Base-by-base conservation (phyloP, 2,888 invertebrate species). In the Lacanobia wlatinum region DNA sequence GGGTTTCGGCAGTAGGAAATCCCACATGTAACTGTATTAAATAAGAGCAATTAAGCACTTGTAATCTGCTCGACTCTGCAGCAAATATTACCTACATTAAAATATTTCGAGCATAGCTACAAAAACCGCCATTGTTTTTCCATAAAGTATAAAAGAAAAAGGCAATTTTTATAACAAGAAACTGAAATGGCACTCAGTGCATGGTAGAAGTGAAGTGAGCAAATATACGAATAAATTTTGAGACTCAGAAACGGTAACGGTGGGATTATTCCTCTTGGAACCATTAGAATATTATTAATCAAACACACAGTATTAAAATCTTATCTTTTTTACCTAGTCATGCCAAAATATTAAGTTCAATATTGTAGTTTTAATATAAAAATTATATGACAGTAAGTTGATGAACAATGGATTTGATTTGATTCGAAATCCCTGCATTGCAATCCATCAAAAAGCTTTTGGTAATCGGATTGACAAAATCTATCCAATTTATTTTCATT, bases 221-320 rank as follows among this genome's bases (percentile, higher is more conserved):
- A 86, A 87, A 86, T 85, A 86, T 84, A 85, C 76, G 86, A 87
- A 87, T 89, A 87, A 80, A 88, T 89, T 87, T 83, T 79, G 83
- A 84, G 78, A 85, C 84, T 82, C 83, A 75, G 84, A 82, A 85
- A 80, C 70, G 77, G 78, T 81, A 80, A 82, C 72, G 48, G 66
- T 50, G 10, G 65, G 62, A 71, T 70, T 69, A 67, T 82, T 87
- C 84, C 80, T 66, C 52, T 84, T 84, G 53, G 67, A 53, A 18
- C 86, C 73, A 48, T 60, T 6, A 40, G 38, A 53, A 53, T 59
- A 23, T 34, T 43, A 40, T 21, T 18, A 28, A 55, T 16, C 18
- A 28, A 34, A 6, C 34, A 5, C 6, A 34, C 18, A 28, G 4
- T 18, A 23, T 38, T 28, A 8, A 40, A n/a, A 43, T 28, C 1